These are phyloP conservation scores for Perizoma affinitatum DNA, from an alignment of 2,888 invertebrate genomes.

Conservation along the genomic window DNA sequence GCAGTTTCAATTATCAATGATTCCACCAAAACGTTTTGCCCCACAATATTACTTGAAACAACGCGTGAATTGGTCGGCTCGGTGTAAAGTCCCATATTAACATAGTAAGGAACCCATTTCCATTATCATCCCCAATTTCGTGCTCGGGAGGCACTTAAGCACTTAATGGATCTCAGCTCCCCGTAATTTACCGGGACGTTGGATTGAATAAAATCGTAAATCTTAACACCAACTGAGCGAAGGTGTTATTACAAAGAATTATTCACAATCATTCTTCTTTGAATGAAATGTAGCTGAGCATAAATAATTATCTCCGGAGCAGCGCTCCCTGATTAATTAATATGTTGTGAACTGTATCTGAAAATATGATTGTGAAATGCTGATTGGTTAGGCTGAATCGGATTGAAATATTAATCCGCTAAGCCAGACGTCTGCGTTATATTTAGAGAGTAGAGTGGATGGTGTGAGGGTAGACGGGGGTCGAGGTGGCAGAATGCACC, in stretches of 20 bases:
- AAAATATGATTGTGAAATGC: conserved; percentile 16
- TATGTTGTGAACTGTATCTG: conserved; percentile 19
- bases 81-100: conserved; percentile 74
- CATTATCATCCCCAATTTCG: conserved; percentile 82
- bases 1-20: conserved; percentile 53
- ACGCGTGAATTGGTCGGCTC: conserved; percentile 66
- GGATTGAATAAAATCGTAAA: conserved; percentile 82
- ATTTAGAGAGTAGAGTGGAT: conserved; percentile 42
- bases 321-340: conserved; percentile 34
- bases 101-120: conserved; percentile 80
- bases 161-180: conserved; percentile 81
- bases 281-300: conserved; percentile 54
- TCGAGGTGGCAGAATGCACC: conserved; percentile 48
- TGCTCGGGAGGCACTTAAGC: conserved; percentile 82
- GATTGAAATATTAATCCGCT: conserved; percentile 30
- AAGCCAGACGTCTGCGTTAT: conserved; percentile 41
- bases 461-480: conserved; percentile 44
- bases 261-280: conserved; percentile 65
- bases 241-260: conserved; percentile 74
- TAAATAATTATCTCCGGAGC: conserved; percentile 41
- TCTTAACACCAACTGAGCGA: conserved; percentile 72
- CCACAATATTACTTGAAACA: conserved; percentile 64
- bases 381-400: conserved; percentile 19
- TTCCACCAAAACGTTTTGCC: conserved; percentile 48
- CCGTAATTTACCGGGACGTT: conserved; percentile 78